These are phyloP conservation scores for Melinaea marsaeus DNA, from an alignment of 2,888 invertebrate species.

Conservation along the genomic window DNA sequence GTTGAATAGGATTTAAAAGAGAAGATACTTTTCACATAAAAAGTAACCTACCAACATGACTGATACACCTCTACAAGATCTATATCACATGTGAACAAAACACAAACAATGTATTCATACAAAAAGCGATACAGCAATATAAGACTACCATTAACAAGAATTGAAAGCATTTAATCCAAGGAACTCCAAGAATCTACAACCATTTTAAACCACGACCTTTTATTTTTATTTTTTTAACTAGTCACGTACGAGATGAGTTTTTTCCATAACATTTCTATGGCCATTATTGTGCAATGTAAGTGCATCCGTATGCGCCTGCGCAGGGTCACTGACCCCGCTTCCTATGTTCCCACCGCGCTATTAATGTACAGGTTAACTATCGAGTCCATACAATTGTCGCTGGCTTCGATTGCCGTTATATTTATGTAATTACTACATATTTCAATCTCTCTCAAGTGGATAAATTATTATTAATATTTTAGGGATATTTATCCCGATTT, in stretches of 20 bases:
- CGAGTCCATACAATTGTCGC: slow-evolving; percentile 7
- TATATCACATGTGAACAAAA: too few relatives aligned
- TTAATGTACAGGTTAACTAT: slow-evolving; percentile 10
- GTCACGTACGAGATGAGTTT: slow-evolving; percentile 23
- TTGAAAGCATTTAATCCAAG: too few relatives aligned
- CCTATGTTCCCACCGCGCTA: slow-evolving; percentile 43
- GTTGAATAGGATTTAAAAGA: too few relatives aligned
- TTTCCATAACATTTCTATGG: slow-evolving; percentile 34
- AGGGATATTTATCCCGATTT: too few relatives aligned
- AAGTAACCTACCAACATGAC: too few relatives aligned
- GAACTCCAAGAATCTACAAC: neutral
- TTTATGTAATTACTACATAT: slow-evolving; percentile 1
- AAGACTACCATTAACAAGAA: slow-evolving; percentile 1
- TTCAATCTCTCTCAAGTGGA: neutral
- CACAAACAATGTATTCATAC: neutral
- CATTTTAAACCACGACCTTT: slow-evolving; percentile 10
- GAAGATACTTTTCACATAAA: too few relatives aligned
- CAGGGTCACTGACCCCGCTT: slow-evolving; percentile 54
- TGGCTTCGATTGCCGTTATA: slow-evolving; percentile 1
- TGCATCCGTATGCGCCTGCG: slow-evolving; percentile 53
- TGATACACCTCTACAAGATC: too few relatives aligned
- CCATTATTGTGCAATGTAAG: slow-evolving; percentile 56
- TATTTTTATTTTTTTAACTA: neutral
- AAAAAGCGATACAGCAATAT: neutral
- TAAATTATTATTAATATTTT: too few relatives aligned